Conservation (phyloP, 2,797 vertebrate species). For the Natrix natrix region DNA sequence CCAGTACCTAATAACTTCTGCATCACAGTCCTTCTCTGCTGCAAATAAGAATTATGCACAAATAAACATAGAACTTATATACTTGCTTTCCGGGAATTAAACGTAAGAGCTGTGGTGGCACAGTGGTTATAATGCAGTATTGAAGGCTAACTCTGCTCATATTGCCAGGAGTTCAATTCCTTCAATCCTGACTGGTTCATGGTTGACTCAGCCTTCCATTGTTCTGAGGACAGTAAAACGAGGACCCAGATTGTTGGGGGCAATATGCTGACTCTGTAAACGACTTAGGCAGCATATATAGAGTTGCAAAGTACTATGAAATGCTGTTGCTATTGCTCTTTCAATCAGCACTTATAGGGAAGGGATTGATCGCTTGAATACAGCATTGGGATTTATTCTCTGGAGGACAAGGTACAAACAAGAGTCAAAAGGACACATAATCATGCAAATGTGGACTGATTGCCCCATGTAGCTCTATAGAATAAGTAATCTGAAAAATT, state of each 20-base stretch:
- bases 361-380: neutral
- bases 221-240: too few relatives aligned
- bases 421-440: neutral
- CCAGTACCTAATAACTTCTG: neutral
- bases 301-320: too few relatives aligned
- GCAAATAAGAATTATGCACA: neutral
- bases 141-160: too few relatives aligned
- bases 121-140: too few relatives aligned
- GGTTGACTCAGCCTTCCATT: too few relatives aligned
- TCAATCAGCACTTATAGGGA: neutral
- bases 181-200: too few relatives aligned
- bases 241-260: too few relatives aligned
- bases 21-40: neutral
- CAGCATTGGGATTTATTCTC: neutral
- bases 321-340: neutral
- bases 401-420: neutral
- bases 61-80: neutral
- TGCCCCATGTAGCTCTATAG: neutral
- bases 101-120: neutral
- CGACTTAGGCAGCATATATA: too few relatives aligned
- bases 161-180: too few relatives aligned
- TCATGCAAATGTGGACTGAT: neutral
- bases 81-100: neutral
- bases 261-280: too few relatives aligned
- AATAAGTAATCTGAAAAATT: neutral